Conservation (phyloP, 2,113 vertebrate species). For the Mustelus asterias region DNA sequence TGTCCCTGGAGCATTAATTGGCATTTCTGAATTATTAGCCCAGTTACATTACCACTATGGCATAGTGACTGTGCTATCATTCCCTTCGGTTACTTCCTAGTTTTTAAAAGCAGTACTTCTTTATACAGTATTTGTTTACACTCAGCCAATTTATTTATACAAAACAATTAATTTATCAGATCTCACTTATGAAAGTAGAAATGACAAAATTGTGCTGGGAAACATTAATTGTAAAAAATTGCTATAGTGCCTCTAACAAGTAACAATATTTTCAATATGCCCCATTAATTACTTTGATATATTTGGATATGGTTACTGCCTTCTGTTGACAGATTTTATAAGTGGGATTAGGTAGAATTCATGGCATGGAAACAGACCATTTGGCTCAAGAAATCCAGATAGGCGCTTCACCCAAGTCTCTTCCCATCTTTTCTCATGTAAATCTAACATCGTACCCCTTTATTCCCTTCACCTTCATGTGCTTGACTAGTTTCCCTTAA, state of each 20-base stretch:
- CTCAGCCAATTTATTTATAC: not conserved
- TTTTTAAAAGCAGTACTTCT: not conserved
- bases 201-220: not conserved
- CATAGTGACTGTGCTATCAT: no score
- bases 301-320: not conserved
- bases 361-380: no score
- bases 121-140: not conserved
- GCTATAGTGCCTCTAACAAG: not conserved
- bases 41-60: no score
- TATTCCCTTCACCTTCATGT: no score
- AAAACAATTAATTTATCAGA: not conserved
- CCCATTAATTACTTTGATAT: not conserved
- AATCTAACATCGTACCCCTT: no score
- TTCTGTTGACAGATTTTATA: not conserved
- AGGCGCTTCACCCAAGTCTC: no score
- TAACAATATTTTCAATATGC: not conserved
- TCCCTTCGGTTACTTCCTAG: not conserved
- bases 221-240: not conserved
- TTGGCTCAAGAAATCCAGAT: no score
- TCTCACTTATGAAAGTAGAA: not conserved
- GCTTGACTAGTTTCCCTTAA: no score
- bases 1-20: no score
- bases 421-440: no score
- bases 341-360: no score
- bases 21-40: no score